Conservation (phyloP, 2,113 vertebrate genomes). For the Rhinolophus sinicus region DNA sequence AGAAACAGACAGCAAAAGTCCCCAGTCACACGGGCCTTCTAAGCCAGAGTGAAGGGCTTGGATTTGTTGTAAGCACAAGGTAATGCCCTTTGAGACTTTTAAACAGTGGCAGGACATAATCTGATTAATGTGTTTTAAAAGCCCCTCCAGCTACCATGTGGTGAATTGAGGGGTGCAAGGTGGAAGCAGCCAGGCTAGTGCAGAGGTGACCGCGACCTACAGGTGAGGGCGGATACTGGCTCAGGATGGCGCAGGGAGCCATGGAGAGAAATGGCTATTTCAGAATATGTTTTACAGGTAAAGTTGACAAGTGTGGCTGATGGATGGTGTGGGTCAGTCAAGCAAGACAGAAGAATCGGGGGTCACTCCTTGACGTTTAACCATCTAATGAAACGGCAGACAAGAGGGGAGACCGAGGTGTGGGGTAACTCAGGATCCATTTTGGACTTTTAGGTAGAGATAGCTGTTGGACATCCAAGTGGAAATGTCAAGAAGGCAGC, state of each 20-base stretch:
- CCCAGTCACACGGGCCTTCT: neutral
- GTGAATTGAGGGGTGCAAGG: neutral
- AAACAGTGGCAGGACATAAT: neutral
- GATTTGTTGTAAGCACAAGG: neutral
- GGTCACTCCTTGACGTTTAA: neutral
- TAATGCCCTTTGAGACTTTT: neutral
- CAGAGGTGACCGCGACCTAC: fast-evolving
- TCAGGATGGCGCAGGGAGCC: neutral
- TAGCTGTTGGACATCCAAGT: neutral
- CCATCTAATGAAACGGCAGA: neutral
- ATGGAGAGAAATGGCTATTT: neutral
- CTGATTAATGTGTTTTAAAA: constrained; percentile 11
- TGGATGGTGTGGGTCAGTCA: neutral
- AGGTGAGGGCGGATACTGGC: no score
- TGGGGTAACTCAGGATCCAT: neutral
- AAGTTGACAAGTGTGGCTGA: neutral
- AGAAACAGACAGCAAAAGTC: neutral
- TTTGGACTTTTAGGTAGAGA: neutral
- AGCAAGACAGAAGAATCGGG: neutral
- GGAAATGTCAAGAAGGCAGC: neutral
- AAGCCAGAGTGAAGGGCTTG: neutral
- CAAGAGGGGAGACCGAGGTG: neutral
- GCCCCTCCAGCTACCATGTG: fast-evolving
- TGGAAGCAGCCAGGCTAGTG: neutral
- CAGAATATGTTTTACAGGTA: neutral